These are phyloP conservation scores for Acleris cristana DNA, from an alignment of 2,888 invertebrate species.

Conservation along the genomic window DNA sequence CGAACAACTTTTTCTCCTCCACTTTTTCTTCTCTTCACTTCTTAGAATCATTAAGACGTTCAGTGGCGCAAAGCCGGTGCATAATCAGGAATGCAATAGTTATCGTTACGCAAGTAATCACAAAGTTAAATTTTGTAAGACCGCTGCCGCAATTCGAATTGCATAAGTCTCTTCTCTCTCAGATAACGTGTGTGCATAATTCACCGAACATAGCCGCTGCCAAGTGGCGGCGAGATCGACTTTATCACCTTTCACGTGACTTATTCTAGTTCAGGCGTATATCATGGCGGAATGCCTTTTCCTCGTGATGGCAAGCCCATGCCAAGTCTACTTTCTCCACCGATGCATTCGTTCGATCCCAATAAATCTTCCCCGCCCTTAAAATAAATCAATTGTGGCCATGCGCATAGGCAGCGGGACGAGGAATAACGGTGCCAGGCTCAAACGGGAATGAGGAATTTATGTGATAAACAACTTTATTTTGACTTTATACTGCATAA, in stretches of 20 bases:
- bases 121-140: neutral
- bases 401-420: conserved; percentile 44
- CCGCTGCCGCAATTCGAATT: conserved; percentile 3
- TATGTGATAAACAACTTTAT: conserved; percentile 43
- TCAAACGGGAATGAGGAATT: conserved; percentile 42
- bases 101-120: conserved; percentile 10
- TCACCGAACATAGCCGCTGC: conserved; percentile 48
- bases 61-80: conserved; percentile 42
- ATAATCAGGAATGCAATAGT: neutral
- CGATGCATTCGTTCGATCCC: conserved; percentile 47
- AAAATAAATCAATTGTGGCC: conserved; percentile 55
- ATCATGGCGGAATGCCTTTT: conserved; percentile 52
- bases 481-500: conserved; percentile 34
- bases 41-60: conserved; percentile 43
- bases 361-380: conserved; percentile 52
- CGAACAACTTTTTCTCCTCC: conserved; percentile 45
- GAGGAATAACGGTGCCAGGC: conserved; percentile 40
- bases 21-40: conserved; percentile 43
- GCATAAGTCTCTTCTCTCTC: conserved; percentile 19
- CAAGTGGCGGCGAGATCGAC: conserved; percentile 48
- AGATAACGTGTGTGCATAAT: conserved; percentile 40
- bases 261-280: conserved; percentile 43
- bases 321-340: conserved; percentile 68
- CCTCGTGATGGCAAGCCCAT: conserved; percentile 55
- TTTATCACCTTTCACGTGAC: conserved; percentile 54